Conservation (phyloP, 2,888 invertebrate genomes). For the Pseudococcus viburni region DNA sequence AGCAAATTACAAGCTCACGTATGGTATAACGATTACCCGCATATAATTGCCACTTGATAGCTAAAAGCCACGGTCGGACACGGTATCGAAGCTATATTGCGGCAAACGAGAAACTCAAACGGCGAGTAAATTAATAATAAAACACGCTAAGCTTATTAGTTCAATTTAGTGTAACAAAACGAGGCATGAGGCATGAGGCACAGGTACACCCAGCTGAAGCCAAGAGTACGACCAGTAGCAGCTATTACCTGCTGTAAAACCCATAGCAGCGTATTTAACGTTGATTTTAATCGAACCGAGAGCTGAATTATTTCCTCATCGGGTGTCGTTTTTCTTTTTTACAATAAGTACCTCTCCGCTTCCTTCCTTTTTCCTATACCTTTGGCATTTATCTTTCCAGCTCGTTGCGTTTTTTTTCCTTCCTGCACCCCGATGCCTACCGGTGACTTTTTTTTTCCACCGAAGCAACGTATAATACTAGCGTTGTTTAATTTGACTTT, state of each 20-base stretch:
- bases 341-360: conserved; percentile 29
- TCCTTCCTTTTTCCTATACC: conserved; percentile 4
- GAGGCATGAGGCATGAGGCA: background rate
- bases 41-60: conserved; percentile 33
- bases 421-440: background rate
- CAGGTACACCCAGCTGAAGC: background rate
- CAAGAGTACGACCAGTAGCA: background rate
- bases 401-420: conserved; percentile 28
- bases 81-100: background rate
- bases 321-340: conserved; percentile 23
- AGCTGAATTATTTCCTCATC: conserved; percentile 38
- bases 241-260: conserved; percentile 29
- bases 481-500: conserved; percentile 38
- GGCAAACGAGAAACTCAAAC: conserved; percentile 26
- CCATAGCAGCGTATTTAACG: background rate
- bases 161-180: conserved; percentile 48
- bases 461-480: background rate
- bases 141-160: conserved; percentile 53
- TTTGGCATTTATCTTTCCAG: conserved; percentile 27
- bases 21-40: conserved; percentile 26
- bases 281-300: conserved; percentile 44
- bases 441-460: background rate
- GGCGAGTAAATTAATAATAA: conserved; percentile 51
- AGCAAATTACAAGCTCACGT: conserved; percentile 25
- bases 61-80: conserved; percentile 1